Base-by-base conservation (phyloP, 2,888 invertebrate genomes). In the Drosophila multiciliata region DNA sequence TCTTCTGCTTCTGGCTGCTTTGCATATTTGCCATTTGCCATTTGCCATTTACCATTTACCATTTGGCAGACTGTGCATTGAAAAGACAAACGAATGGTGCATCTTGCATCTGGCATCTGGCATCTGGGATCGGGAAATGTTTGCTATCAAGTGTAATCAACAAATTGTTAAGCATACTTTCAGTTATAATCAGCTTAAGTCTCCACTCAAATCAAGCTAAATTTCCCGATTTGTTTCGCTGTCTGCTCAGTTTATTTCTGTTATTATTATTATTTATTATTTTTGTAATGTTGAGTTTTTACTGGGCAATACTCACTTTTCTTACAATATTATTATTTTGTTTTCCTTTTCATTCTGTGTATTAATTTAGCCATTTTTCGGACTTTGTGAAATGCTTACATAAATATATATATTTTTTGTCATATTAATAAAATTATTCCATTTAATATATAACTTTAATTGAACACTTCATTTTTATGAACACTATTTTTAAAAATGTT, bases 21-120 rank as follows among this genome's bases (percentile, higher is more conserved):
- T 78, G 79, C 78, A 79, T 78, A 70, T 77, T 78, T 73, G 58
- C 74, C 62, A 57, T 45, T 15, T 45, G 17, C 38, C 38, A 38
- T 38, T 38, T 38, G 42, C 36, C 40, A 40, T 42, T 42, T 36
- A 38, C 42, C 40, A 40, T 42, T 42, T 36, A 38, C 42, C 42
- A 42, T 42, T 42, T 42, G 45, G 45, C 45, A 23, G 17, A 57
- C 45, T 50, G 54, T 50, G 45, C 45, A 45, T 58, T 11, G 45
- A 49, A 40, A 36, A 48, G 52, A 52, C 38, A 48, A 69, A 26
- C 54, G 53, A 35, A 54, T 61, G 68, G 23, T 5, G 38, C 38
- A 61, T 54, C 23, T 69, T 45, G 45, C 29, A 66, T 42, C 57
- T 26, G 3, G 26, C 26, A 29, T 29, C 29, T 29, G 8, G 38